A percentile compares a stretch with the other conserved stretches of the same genome.
Evolutionary conservation across 2,113 vertebrate genomes (phyloP).

Genomic region (Boulengeromyrus knoepffleri): DNA sequence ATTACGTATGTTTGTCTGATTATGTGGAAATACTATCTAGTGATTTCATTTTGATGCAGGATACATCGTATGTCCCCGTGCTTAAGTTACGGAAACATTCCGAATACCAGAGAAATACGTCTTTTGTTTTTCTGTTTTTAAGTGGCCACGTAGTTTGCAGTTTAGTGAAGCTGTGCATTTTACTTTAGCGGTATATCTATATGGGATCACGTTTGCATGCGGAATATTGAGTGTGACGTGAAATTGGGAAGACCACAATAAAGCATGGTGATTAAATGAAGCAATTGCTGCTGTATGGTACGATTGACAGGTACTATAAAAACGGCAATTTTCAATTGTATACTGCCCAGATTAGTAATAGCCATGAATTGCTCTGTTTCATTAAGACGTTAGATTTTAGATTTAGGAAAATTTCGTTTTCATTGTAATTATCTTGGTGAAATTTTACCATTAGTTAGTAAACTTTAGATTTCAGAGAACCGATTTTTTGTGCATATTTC

Average conservation of each 20-base stretch:
- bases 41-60: not conserved
- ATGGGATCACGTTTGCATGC: not conserved
- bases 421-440: not conserved
- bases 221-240: not conserved
- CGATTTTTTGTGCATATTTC: not conserved
- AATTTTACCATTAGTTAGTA: not conserved
- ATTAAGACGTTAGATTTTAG: not conserved
- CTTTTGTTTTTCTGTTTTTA: not conserved
- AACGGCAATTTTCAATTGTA: not conserved
- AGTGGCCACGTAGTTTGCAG: slow-evolving; percentile 10
- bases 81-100: not conserved
- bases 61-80: not conserved
- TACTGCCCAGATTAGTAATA: not conserved
- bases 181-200: not conserved
- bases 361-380: not conserved
- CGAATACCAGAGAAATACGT: not conserved
- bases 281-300: not conserved
- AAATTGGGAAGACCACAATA: not conserved
- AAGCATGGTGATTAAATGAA: not conserved
- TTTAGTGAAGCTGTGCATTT: not conserved
- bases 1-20: not conserved
- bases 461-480: not conserved
- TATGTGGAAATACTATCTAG: not conserved
- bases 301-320: not conserved
- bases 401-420: not conserved